phyloP scores from a whole-genome alignment of 2,797 vertebrate species.

The Pitangus sulphuratus region DNA sequence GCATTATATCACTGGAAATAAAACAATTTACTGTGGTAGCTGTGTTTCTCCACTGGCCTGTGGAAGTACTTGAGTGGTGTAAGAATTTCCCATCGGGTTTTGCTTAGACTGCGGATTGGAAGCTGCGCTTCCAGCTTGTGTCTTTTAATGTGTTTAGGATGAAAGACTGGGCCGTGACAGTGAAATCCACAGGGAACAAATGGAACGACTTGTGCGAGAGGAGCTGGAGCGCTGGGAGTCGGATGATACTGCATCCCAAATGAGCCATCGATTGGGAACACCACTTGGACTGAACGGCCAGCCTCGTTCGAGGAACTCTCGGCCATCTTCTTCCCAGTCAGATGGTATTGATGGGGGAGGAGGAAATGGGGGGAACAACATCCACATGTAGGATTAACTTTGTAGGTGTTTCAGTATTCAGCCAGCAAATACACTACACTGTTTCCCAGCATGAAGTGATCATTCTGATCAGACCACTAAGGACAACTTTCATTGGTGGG shows the following conservation, averaged over 20 bases:
- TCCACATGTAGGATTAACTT: slow-evolving; percentile 74
- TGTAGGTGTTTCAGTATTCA: not conserved
- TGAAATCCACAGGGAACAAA: slow-evolving; percentile 90
- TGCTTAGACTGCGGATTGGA: not conserved
- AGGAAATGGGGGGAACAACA: slow-evolving; percentile 63
- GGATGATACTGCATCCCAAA: slow-evolving; percentile 87
- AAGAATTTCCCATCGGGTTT: not conserved
- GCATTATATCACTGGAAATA: not conserved
- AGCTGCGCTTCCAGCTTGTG: not conserved
- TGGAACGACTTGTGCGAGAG: slow-evolving; percentile 91
- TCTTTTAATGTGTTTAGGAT: slow-evolving; percentile 77
- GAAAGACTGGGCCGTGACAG: slow-evolving; percentile 88
- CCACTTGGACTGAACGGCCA: slow-evolving; percentile 75
- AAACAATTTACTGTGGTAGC: not conserved
- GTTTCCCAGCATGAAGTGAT: not conserved
- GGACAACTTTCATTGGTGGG: not conserved
- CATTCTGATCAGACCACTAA: not conserved
- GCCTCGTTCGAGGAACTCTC: slow-evolving; percentile 77
- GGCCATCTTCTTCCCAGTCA: slow-evolving; percentile 90
- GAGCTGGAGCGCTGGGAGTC: slow-evolving; percentile 95
- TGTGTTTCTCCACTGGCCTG: not conserved
- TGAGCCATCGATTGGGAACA: slow-evolving; percentile 82
- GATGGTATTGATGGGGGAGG: slow-evolving; percentile 82
- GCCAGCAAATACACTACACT: not conserved
- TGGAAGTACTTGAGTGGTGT: not conserved